A percentile compares a stretch with the other conserved stretches of the same genome.
These are phyloP conservation scores for Cirrhinus mrigala DNA, from an alignment of 2,797 vertebrate species.

Conservation along the genomic window DNA sequence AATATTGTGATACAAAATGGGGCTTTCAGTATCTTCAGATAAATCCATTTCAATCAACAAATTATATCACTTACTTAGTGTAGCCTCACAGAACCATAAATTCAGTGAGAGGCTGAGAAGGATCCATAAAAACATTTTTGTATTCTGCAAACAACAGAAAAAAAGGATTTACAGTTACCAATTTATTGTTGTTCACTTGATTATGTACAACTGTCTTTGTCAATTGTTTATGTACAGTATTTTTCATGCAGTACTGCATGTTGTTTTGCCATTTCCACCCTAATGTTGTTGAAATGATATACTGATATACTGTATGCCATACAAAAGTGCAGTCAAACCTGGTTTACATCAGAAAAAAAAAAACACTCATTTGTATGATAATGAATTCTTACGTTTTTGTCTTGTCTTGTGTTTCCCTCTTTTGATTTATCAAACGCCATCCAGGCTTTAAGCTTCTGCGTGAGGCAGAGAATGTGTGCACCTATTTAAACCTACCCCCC, in stretches of 20 bases:
- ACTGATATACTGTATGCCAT: not conserved
- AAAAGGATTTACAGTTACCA: not conserved
- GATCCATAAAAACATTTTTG: not conserved
- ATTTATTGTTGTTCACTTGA: no score
- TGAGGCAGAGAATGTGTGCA: no score
- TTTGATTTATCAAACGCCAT: no score
- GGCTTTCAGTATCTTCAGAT: not conserved
- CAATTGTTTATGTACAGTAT: no score
- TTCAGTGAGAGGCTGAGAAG: conserved; percentile 2
- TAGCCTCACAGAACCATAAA: conserved; percentile 6
- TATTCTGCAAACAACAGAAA: not conserved
- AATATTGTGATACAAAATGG: not conserved
- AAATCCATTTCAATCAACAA: not conserved
- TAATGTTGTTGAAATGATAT: no score
- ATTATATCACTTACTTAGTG: not conserved
- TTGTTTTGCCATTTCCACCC: no score
- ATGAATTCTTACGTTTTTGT: no score
- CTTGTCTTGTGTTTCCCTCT: no score
- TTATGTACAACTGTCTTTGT: no score
- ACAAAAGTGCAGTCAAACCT: not conserved
- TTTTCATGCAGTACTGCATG: not conserved
- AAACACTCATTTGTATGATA: no score
- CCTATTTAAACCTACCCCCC: no score
- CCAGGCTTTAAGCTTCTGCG: no score
- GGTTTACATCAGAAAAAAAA: not conserved